Percentiles rank a stretch among this genome's conserved stretches.
phyloP scores from a whole-genome alignment of 2,113 vertebrate genomes.

The Pseudois nayaur region DNA sequence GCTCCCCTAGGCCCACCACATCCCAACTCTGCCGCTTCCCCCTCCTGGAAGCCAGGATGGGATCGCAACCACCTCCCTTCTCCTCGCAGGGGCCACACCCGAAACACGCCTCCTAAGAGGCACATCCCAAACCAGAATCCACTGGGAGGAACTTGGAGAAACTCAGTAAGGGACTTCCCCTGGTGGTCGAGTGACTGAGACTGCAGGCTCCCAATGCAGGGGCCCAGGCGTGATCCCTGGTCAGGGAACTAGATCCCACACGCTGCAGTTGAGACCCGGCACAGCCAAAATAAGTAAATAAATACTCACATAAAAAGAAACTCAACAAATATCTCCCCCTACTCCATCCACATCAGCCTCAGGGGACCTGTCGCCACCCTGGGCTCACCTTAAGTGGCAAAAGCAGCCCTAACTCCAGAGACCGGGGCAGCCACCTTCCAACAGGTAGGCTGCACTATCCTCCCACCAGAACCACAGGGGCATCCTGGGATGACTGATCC shows the following conservation, averaged over 20 bases:
- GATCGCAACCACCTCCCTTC: background rate
- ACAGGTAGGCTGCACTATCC: too few relatives aligned
- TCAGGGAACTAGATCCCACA: background rate
- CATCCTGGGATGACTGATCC: rapidly evolving
- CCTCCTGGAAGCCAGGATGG: background rate
- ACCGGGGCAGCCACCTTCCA: background rate
- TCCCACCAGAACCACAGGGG: background rate
- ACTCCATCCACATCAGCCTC: background rate
- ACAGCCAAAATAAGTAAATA: background rate
- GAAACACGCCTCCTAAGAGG: background rate
- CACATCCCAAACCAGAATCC: background rate
- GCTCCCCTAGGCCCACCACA: background rate
- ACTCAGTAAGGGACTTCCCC: background rate
- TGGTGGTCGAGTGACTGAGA: background rate
- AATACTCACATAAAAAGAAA: background rate
- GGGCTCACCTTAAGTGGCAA: background rate
- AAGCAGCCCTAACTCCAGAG: background rate
- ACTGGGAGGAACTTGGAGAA: background rate
- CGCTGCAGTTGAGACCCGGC: background rate
- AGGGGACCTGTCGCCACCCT: background rate
- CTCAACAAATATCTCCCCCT: background rate
- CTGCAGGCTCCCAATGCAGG: background rate
- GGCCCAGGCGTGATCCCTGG: background rate
- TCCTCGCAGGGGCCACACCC: background rate
- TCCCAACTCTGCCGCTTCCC: background rate